Percentiles rank a stretch among this genome's conserved stretches.
phyloP scores from a whole-genome alignment of 2,797 vertebrate species.

The Emydoidea blandingii region DNA sequence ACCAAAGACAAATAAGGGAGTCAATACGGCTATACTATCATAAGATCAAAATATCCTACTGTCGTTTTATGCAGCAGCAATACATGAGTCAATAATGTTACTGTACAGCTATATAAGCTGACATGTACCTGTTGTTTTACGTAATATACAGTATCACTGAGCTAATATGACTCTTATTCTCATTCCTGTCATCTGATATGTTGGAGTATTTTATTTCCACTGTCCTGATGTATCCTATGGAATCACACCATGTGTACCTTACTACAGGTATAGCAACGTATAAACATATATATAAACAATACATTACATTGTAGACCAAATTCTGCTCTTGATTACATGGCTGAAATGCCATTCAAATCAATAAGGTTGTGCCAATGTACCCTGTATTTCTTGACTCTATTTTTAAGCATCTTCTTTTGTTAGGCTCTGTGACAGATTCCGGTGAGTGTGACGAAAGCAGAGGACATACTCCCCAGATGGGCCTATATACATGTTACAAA shows the following conservation, averaged over 20 bases:
- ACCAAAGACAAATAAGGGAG: constrained; percentile 12
- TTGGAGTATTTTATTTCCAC: neutral
- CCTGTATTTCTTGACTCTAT: neutral
- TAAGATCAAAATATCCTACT: constrained; percentile 20
- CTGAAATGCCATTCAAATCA: neutral
- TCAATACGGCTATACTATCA: neutral
- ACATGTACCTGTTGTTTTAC: constrained; percentile 50
- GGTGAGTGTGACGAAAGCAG: neutral
- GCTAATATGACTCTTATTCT: neutral
- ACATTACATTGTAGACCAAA: neutral
- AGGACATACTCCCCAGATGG: neutral
- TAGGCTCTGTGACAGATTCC: neutral
- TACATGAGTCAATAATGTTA: neutral
- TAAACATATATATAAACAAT: constrained; percentile 23
- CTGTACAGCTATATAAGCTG: neutral
- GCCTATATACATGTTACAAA: neutral
- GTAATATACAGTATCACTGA: constrained; percentile 2
- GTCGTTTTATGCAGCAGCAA: neutral
- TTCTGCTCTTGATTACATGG: constrained; percentile 29
- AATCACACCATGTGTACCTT: constrained; percentile 17
- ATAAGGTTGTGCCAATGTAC: neutral
- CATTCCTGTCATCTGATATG: constrained; percentile 25
- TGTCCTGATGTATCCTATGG: constrained; percentile 4
- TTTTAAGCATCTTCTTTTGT: neutral
- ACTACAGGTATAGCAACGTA: neutral